Evolutionary conservation across 2,888 invertebrate genomes (phyloP), one percentile per base, ranked within the genome.

Genomic region (Cordilura impudica): DNA sequence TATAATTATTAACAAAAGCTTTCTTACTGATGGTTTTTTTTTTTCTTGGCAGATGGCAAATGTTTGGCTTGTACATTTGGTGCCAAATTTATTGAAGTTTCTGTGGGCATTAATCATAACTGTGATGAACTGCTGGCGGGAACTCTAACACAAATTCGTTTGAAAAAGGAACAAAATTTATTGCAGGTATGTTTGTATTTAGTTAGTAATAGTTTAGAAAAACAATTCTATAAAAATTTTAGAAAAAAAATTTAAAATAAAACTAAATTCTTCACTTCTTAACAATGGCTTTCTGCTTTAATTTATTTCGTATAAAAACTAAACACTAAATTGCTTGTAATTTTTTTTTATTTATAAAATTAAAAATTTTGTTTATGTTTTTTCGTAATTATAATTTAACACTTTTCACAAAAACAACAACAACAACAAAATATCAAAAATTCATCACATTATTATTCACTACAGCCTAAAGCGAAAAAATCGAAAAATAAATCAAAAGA

Each of bases 81-180:
- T 83, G 94, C 96, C 69, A 98, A 98, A 90, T 97, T 97, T 91
- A 95, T 97, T 83, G 98, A 98, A 90, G 95, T 98, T 16, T 98
- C 98, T 0, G 98, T 98, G 12, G 98, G 97, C 12, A 96, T 98
- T 86, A 98, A 98, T 90, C 97, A 98, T 92, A 97, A 98, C 88
- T 97, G 98, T 26, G 98, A 98, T 91, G 98, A 98, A 86, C 93
- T 98, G 0, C 92, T 98, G 49, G 98, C 97, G 21, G 98, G 98
- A 0, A 94, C 97, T 72, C 92, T 98, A 79, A 96, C 95, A 84
- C 97, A 98, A 90, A 97, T 98, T 85, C 92, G 97, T 63, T 92
- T 97, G 83, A 96, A 96, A 90, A 92, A 93, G 85, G 93, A 93
- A 82, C 93, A 94, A 83, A 91, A 90, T 83, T 89, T 90, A 74